Percentiles rank a stretch among this genome's conserved stretches.
Evolutionary conservation across 2,113 vertebrate species (phyloP).

Genomic region (Indicator indicator): DNA sequence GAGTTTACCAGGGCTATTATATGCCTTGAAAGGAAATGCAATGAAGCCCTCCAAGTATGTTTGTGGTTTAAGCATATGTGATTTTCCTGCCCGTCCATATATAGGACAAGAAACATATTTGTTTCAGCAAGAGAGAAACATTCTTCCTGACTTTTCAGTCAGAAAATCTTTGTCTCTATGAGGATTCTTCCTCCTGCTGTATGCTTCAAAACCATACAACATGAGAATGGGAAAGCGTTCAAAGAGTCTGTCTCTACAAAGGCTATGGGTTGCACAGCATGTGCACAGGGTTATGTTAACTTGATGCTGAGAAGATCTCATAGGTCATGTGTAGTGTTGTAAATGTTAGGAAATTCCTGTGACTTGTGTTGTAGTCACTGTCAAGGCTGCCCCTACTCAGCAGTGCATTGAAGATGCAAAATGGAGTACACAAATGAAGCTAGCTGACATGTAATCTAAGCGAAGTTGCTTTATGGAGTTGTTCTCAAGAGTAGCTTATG

Average conservation of each 20-base stretch:
- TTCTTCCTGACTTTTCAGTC: rapidly evolving
- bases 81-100: neutral
- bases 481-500: neutral
- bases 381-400: rapidly evolving
- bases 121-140: neutral
- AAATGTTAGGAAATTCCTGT: neutral
- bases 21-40: neutral
- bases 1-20: neutral
- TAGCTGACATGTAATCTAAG: neutral
- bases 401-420: neutral
- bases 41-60: rapidly evolving
- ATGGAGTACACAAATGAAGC: rapidly evolving
- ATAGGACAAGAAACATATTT: rapidly evolving
- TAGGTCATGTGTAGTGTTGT: neutral
- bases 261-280: rapidly evolving
- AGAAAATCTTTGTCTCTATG: neutral
- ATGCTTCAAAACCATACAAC: neutral
- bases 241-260: neutral
- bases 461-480: neutral
- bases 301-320: neutral
- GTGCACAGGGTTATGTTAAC: too few species aligned
- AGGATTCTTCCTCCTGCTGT: neutral
- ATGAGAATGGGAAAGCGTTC: neutral
- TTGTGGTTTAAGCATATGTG: neutral
- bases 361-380: neutral